Percentiles rank a stretch among this genome's conserved stretches.
Conservation (phyloP, 1,140 invertebrate genomes). For the Drosophila tropicalis region DNA sequence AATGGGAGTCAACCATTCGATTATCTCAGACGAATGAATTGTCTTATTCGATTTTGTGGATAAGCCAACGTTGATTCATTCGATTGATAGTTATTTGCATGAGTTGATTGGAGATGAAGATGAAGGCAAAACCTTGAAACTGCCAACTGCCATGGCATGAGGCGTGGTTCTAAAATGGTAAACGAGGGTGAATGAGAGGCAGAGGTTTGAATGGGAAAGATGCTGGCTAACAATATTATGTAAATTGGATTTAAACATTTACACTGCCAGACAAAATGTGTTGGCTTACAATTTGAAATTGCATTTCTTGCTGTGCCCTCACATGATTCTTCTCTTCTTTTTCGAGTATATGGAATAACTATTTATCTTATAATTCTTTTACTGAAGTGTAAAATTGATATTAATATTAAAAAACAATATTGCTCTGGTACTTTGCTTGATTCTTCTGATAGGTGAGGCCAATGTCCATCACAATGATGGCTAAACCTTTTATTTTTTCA, state of each 20-base stretch:
- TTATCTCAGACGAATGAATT: slow-evolving; percentile 77
- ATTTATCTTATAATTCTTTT: too few species aligned
- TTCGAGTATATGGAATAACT: too few species aligned
- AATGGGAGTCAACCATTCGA: slow-evolving; percentile 57
- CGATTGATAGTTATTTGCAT: slow-evolving; percentile 69
- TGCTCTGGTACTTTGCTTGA: neutral
- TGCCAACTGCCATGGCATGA: slow-evolving; percentile 8
- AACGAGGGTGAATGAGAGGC: neutral
- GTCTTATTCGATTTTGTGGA: slow-evolving; percentile 73
- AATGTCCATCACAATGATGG: neutral
- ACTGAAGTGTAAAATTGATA: neutral
- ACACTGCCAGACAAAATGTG: slow-evolving; percentile 11
- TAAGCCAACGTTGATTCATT: slow-evolving; percentile 30
- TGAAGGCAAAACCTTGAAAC: slow-evolving; percentile 58
- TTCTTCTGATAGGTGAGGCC: neutral
- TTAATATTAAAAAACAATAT: neutral
- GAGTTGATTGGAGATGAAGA: slow-evolving; percentile 55
- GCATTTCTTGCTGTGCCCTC: neutral
- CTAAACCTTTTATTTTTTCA: too few species aligned
- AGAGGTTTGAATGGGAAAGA: slow-evolving; percentile 35
- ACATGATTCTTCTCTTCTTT: neutral
- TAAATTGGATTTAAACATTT: slow-evolving; percentile 61
- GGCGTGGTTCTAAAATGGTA: neutral
- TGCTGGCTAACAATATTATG: slow-evolving; percentile 52
- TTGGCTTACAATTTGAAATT: slow-evolving; percentile 1